Base-by-base conservation (phyloP, 2,888 invertebrate species). In the Xanthorhoe spadicearia region DNA sequence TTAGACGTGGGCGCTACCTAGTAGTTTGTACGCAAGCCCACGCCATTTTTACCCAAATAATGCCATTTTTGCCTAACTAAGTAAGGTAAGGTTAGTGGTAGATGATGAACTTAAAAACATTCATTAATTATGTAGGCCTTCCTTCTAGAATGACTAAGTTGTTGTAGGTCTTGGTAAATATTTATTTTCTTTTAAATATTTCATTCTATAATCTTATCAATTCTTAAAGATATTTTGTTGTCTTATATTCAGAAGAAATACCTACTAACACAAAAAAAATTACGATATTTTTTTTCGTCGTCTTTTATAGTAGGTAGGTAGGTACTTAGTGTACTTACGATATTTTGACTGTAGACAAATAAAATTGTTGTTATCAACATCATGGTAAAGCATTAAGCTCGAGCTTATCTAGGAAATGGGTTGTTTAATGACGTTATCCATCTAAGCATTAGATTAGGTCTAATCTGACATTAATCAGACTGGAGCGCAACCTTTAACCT, bases 391-490 rank as follows among this genome's bases (percentile, higher is more conserved):
- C 13, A 13, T 13, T 13, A 43, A 10, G 13, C 38, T 43, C 13
- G 2, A 49, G 23, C 13, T 23, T 50, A 19, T 50, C 50, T 51
- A 51, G 5, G 9, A 51, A 51, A 51, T 51, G 51, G 51, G 51
- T 17, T 15, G 48, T 48, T 51, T 51, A 51, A 19, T 51, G 51
- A 10, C 51, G 51, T 51, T 23, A 51, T 32, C 17, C 53, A 58
- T 35, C 32, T 35, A 50, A 23, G 18, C 32, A 17, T 35, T 43
- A 43, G 23, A 57, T 57, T 17, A 53, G 32, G 32, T 61, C 19
- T 61, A 53, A 49, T 61, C 48, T 61, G 48, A 48, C 61, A 48
- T 61, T 61, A 61, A 32, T 53, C 32, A 52, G 15, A 52, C 23
- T 23, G 53, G 53, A 48, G 46, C 15, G 48, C 32, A 48, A 61